A percentile compares a stretch with the other conserved stretches of the same genome.
Conservation (phyloP, 1,140 invertebrate genomes). For the Drepana arcuata region DNA sequence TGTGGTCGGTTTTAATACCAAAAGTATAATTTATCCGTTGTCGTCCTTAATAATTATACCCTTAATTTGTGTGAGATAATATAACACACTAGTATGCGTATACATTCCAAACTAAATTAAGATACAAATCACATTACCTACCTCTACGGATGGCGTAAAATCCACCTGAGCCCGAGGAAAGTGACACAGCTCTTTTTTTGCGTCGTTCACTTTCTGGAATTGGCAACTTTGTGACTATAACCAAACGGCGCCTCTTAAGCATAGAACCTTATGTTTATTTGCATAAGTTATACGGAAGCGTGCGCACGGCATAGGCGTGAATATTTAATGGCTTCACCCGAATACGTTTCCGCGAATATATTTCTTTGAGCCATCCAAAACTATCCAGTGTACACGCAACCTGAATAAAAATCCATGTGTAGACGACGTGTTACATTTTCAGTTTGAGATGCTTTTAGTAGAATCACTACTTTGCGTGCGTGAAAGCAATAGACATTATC, state of each 20-base stretch:
- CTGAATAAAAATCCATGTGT: constrained; percentile 29
- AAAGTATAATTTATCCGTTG: too few relatives aligned
- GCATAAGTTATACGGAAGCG: constrained; percentile 42
- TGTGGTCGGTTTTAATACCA: too few relatives aligned
- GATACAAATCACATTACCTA: too few relatives aligned
- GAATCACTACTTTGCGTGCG: constrained; percentile 40
- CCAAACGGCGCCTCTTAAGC: constrained; percentile 24
- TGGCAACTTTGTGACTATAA: neutral
- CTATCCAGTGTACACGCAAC: constrained; percentile 25
- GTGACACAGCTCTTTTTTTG: constrained; percentile 6
- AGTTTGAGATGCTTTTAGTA: constrained; percentile 32
- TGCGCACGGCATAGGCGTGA: constrained; percentile 22
- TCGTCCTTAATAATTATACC: too few relatives aligned
- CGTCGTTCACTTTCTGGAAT: neutral
- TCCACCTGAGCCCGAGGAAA: constrained; percentile 19
- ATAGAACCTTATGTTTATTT: constrained; percentile 38
- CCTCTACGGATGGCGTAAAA: too few relatives aligned
- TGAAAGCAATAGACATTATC: constrained; percentile 23
- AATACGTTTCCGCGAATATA: constrained; percentile 24
- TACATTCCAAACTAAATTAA: too few relatives aligned
- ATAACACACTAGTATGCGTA: too few relatives aligned
- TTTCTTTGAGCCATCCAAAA: constrained; percentile 31
- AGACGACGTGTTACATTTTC: constrained; percentile 20
- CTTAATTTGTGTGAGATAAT: too few relatives aligned
- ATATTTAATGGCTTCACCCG: constrained; percentile 31